Evolutionary conservation across 2,113 vertebrate species (phyloP), one percentile per base, ranked within the genome.

Genomic region (Melospiza georgiana): DNA sequence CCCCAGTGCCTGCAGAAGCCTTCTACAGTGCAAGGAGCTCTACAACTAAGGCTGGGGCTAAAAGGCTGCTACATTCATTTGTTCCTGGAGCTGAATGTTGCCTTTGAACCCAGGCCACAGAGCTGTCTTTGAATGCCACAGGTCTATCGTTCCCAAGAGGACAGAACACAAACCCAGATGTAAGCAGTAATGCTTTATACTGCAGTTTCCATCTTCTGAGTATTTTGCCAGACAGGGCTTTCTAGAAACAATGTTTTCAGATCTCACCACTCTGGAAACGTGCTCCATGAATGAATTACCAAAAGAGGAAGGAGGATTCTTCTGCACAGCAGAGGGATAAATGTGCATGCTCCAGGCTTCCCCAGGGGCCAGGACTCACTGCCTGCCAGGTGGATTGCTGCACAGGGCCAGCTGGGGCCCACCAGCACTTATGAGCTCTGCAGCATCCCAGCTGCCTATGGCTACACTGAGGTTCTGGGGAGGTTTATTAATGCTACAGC

Each of bases 341-440:
- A 33, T 1, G 1, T 66, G 20, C 12, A 0, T 46, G 46, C 59
- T 88, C 23, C 1, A 6, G n/a, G 18, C 43, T 71, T 80, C 88
- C 49, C 79, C 5, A 4, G 68, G 72, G 63, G 41, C 17, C 51
- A 22, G 5, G 37, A 68, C 33, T 58, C 1, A 1, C 85, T 57
- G 71, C 31, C 49, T 91, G 75, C 78, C 94, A 91, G 81, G 87
- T 84, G 74, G 13, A 43, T 87, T 57, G 63, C 84, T 68, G 66
- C 74, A 82, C 6, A 4, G 25, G 37, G 18, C 61, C 69, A 63
- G 90, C 75, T 71, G 75, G 46, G 67, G 87, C 37, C 46, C 87
- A 59, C 51, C 17, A 16, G 46, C 54, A 35, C 37, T 86, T 80
- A 76, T 15, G 48, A 92, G n/a, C 55, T 84, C 35, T 77, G 39